Percentiles rank a stretch among this genome's conserved stretches.
These are phyloP conservation scores for Balanococcus diminutus DNA, from an alignment of 2,888 invertebrate genomes.

Conservation along the genomic window DNA sequence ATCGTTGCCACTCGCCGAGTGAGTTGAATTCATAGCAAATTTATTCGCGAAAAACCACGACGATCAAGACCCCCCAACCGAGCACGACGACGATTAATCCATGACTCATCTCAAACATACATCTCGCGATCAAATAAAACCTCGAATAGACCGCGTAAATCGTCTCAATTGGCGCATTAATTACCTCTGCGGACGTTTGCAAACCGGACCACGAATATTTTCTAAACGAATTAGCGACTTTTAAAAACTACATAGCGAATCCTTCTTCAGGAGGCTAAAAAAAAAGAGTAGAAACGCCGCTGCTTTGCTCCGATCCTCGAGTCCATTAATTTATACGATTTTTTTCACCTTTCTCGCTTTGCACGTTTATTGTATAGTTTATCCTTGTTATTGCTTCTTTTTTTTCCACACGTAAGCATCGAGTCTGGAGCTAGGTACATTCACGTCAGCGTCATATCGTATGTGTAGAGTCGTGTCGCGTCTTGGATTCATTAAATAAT, in stretches of 20 bases:
- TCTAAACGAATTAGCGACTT: neutral
- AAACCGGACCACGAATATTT: neutral
- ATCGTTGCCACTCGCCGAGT: neutral
- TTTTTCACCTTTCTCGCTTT: neutral
- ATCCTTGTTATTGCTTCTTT: neutral
- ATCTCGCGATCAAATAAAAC: neutral
- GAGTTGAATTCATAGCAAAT: neutral
- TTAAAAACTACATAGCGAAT: neutral
- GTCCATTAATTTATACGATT: neutral
- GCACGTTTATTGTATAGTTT: too few species aligned
- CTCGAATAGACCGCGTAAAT: neutral
- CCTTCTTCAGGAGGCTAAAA: neutral
- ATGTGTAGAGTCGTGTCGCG: neutral
- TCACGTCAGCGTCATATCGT: too few species aligned
- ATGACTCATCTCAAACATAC: neutral
- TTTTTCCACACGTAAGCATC: neutral
- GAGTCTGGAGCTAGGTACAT: too few species aligned
- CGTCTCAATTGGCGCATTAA: neutral
- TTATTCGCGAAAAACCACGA: neutral
- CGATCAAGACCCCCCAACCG: neutral
- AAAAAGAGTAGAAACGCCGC: too few species aligned
- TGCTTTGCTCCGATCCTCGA: neutral
- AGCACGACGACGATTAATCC: neutral
- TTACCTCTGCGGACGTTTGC: neutral
- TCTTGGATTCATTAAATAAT: conserved; percentile 27